Evolutionary conservation across 2,113 vertebrate genomes (phyloP).

Genomic region (Chunga burmeisteri): DNA sequence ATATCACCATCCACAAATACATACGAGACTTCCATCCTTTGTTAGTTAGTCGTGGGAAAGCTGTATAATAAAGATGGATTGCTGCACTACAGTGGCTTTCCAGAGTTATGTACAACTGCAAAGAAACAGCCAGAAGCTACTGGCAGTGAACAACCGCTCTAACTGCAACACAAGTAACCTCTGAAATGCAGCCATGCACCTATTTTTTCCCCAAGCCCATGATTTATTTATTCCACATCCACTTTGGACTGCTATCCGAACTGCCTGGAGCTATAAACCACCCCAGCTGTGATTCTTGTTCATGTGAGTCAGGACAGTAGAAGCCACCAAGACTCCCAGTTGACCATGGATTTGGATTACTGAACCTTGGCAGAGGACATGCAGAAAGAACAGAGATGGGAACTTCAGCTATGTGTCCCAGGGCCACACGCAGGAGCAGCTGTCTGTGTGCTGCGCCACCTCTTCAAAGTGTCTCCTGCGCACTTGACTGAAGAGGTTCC

Average conservation of each 20-base stretch:
- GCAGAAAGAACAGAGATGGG: neutral
- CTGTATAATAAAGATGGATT: neutral
- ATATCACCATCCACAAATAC: neutral
- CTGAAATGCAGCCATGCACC: neutral
- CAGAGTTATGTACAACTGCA: neutral
- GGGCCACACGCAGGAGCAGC: rapidly evolving
- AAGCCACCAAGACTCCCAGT: neutral
- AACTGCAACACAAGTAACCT: neutral
- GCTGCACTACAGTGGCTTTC: neutral
- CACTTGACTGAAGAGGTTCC: neutral
- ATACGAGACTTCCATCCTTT: neutral
- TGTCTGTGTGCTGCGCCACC: neutral
- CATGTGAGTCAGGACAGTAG: neutral
- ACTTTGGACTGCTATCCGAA: neutral
- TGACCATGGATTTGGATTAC: neutral
- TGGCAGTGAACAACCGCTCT: neutral
- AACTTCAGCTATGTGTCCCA: neutral
- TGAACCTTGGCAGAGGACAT: neutral
- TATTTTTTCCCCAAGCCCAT: neutral
- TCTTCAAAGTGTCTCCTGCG: neutral
- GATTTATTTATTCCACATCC: neutral
- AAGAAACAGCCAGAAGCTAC: neutral
- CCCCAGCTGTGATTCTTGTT: neutral
- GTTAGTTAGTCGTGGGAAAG: neutral
- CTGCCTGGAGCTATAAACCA: neutral